phyloP scores from a whole-genome alignment of 2,888 invertebrate genomes.

The Sericinus montela region DNA sequence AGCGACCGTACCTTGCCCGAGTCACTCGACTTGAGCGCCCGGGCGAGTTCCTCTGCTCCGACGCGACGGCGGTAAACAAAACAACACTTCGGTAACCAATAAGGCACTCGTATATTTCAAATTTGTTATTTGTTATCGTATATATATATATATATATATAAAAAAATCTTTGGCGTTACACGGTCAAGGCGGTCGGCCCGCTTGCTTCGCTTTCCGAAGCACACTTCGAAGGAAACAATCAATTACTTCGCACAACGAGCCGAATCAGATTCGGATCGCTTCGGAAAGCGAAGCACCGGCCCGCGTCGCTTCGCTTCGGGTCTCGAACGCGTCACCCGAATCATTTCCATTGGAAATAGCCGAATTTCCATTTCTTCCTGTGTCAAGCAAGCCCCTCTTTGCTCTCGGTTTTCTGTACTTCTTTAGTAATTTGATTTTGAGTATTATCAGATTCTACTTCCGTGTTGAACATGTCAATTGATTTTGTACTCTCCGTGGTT shows the following conservation, averaged over 20 bases:
- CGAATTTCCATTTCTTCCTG: slow-evolving; percentile 46
- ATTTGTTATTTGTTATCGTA: slow-evolving; percentile 35
- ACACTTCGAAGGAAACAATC: not conserved
- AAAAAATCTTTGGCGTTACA: slow-evolving; percentile 69
- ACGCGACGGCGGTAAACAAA: slow-evolving; percentile 59
- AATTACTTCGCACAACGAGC: not conserved
- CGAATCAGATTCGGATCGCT: not conserved
- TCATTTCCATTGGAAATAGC: slow-evolving; percentile 70
- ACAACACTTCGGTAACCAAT: slow-evolving; percentile 67
- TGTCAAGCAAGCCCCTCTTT: slow-evolving; percentile 56
- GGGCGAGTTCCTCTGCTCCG: slow-evolving; percentile 81
- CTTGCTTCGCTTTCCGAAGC: not conserved
- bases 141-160: no score
- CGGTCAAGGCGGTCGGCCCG: slow-evolving; percentile 22
- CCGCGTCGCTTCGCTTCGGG: slow-evolving; percentile 7
- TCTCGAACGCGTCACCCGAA: slow-evolving; percentile 62
- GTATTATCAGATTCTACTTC: slow-evolving; percentile 20
- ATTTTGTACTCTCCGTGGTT: slow-evolving; percentile 18
- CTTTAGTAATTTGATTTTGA: slow-evolving; percentile 10
- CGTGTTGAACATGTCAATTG: slow-evolving; percentile 46
- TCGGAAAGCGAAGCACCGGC: slow-evolving; percentile 16
- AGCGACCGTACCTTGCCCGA: slow-evolving; percentile 85
- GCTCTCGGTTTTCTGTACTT: slow-evolving; percentile 29
- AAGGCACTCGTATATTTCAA: slow-evolving; percentile 78
- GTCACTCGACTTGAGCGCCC: slow-evolving; percentile 88